Base-by-base conservation (phyloP, 2,113 vertebrate species). In the Artemisiospiza belli region DNA sequence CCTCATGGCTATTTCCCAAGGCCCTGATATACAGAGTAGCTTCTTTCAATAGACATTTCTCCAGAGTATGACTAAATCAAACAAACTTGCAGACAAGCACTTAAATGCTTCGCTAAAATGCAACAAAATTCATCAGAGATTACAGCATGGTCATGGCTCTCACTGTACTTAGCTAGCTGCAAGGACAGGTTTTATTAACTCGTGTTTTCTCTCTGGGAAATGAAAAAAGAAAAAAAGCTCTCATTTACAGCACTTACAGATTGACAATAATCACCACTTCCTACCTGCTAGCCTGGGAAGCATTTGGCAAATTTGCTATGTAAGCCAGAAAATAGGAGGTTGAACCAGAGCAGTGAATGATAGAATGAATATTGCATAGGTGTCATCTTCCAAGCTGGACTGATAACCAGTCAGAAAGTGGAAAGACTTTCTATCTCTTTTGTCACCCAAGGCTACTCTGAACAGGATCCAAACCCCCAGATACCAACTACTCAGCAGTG, bases 61-160 rank as follows among this genome's bases (percentile, higher is more conserved):
- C 68, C 44, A 37, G 52, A 86, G 68, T 37, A 87, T 67, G 51
- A 83, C 59, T 90, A 83, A 94, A 94, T 85, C 78, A 93, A 95
- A 84, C 81, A 84, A 91, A 94, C 47, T 28, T 70, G 33, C 41
- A 89, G 33, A 93, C 27, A 72, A 89, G 66, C 35, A 80, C 19
- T 76, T 76, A 90, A 80, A 86, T 43, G 63, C 58, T 80, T 77
- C 43, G 46, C 72, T 77, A 90, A 79, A 91, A 64, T 87, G 75
- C 54, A 89, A 83, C 33, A 90, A 90, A 87, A 25, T 67, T 86
- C 33, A 93, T 54, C 69, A 86, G 54, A 89, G 55, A 89, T 76
- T 82, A 76, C 14, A 31, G 33, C 0, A 1, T 13, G 20, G 51
- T 84, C 73, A 51, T 41, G 62, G 61, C 52, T 89, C 59, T 51